Evolutionary conservation across 35 echinoderm and acorn worm species (phyloP), one percentile per base, ranked within the genome.

Genomic region (Holothuria glaberrima): DNA sequence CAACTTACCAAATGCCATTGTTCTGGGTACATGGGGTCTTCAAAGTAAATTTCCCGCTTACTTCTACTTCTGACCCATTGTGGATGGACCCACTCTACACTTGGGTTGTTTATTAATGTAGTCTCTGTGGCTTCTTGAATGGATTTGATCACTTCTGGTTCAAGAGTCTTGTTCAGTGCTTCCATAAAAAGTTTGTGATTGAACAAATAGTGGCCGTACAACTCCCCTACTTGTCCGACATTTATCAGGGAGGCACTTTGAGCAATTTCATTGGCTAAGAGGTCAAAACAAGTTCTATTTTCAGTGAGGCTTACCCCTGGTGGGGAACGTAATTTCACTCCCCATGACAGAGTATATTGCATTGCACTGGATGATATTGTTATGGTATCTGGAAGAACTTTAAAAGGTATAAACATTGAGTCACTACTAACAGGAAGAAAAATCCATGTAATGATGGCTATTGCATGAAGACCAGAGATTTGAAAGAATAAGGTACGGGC

Each of bases 1-100:
- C 35, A 12, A 89, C 96, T 92, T 78, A 98, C 96, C 90, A 98
- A 84, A 88, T 98, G 96, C 96, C 96, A 98, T 71, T 98, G 96
- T 29, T 87, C 67, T 34, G 90, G 41, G 67, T 94, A 98, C 16
- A 74, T 88, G 0, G 96, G 96, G 71, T 98, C 96, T 0, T 86
- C 62, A 59, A 98, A 92, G 17, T 90, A 59, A 0, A 97, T 10
- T 22, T 72, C 68, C 64, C 96, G 84, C 35, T 98, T 98, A 45
- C 71, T 90, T 44, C 96, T 45, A 24, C 88, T 73, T 58, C 96
- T 76, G 45, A 98, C 94, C 90, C 66, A 65, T 67, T 98, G 96
- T 41, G 88, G 90, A 29, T 92, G 91, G 48, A 92, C 94, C 96
- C 96, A 98, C 19, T 92, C 86, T 21, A 98, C 72, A 30, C 75